These are phyloP conservation scores for Paraescarpia echinospica DNA, from an alignment of 1,140 invertebrate species.

Conservation along the genomic window DNA sequence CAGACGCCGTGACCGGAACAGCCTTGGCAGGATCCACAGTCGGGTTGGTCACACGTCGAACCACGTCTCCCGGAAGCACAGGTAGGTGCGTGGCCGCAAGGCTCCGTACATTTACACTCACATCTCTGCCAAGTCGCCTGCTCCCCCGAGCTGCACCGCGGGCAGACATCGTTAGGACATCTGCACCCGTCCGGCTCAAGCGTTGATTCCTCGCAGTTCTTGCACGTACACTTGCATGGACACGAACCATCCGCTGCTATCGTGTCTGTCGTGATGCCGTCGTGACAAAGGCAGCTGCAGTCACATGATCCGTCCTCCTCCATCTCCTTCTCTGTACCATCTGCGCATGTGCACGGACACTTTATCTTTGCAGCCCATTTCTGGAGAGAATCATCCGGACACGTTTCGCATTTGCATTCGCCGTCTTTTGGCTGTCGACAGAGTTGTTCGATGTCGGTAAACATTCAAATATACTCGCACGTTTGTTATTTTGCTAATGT, in stretches of 20 bases:
- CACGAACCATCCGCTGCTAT: no score
- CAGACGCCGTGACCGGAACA: slow-evolving; percentile 24
- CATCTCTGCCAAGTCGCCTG: background rate
- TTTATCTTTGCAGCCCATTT: background rate
- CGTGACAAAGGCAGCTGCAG: no score
- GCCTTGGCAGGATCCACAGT: background rate
- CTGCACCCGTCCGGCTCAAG: background rate
- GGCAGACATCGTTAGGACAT: background rate
- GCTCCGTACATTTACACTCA: background rate
- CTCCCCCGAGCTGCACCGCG: background rate
- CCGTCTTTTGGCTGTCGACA: background rate
- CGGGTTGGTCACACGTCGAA: background rate
- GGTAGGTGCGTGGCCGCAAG: slow-evolving; percentile 1
- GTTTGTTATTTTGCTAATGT: no score
- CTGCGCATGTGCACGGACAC: slow-evolving; percentile 8
- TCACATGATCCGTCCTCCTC: no score
- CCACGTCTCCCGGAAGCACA: slow-evolving; percentile 8
- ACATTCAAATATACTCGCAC: no score
- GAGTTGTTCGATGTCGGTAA: background rate
- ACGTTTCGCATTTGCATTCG: background rate
- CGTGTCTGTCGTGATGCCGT: no score
- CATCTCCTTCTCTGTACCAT: no score
- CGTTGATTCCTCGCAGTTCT: slow-evolving; percentile 11
- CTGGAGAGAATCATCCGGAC: background rate
- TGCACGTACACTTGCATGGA: background rate